Evolutionary conservation across 2,888 invertebrate genomes (phyloP).

Genomic region (Limnephilus rhombicus): DNA sequence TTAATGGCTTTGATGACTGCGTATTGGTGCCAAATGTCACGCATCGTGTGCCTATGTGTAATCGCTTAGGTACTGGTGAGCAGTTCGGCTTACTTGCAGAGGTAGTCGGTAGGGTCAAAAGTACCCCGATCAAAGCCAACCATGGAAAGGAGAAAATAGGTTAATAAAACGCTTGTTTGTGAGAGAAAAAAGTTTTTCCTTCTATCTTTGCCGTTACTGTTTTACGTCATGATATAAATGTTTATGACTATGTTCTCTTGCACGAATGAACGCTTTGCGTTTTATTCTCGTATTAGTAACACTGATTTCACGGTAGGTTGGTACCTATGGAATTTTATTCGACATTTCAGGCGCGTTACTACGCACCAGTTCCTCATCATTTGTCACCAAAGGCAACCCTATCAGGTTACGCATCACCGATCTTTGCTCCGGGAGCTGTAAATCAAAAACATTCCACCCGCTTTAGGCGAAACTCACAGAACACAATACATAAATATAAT

Average conservation of each 20-base stretch:
- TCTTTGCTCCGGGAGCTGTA: conserved; percentile 25
- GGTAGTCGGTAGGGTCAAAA: too few relatives aligned
- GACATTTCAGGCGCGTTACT: neutral
- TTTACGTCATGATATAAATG: too few relatives aligned
- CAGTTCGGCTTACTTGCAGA: too few relatives aligned
- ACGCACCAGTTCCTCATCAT: neutral
- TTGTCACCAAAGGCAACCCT: conserved; percentile 40
- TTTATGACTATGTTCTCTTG: too few relatives aligned
- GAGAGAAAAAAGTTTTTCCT: too few relatives aligned
- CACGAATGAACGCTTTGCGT: neutral
- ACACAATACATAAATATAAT: neutral
- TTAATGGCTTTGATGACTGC: neutral
- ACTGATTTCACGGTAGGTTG: neutral
- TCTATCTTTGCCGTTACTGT: too few relatives aligned
- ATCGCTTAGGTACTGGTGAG: too few relatives aligned
- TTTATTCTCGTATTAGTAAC: neutral
- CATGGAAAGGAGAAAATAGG: too few relatives aligned
- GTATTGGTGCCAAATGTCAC: neutral
- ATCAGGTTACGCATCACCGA: conserved; percentile 40
- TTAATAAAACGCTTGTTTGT: too few relatives aligned
- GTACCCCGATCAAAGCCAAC: too few relatives aligned
- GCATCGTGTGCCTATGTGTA: neutral
- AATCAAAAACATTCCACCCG: conserved; percentile 25
- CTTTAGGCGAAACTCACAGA: neutral
- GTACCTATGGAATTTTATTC: neutral